These are phyloP conservation scores for Emydocephalus ijimae DNA, from an alignment of 2,113 vertebrate species.

Conservation along the genomic window DNA sequence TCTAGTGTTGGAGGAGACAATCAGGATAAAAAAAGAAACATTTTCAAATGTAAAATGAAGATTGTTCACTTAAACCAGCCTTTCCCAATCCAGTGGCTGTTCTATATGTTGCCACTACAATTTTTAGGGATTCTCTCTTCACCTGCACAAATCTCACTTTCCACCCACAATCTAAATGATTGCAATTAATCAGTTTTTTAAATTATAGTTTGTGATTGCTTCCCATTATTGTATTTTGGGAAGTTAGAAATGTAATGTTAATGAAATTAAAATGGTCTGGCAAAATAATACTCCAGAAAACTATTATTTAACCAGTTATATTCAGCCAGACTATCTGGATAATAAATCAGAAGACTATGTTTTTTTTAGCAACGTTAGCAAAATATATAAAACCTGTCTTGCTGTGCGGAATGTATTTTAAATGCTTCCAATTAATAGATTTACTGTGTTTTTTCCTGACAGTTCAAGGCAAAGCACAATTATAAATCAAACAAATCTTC, in stretches of 20 bases:
- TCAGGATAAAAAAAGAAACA: not conserved
- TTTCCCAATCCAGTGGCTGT: not conserved
- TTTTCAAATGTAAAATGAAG: not conserved
- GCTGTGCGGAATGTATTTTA: not conserved
- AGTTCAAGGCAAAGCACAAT: not conserved
- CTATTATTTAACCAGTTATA: not conserved
- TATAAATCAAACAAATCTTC: not conserved
- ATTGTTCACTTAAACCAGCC: not conserved
- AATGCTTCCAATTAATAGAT: not conserved
- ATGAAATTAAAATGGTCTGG: slow-evolving; percentile 1
- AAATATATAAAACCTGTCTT: not conserved
- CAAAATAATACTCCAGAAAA: not conserved
- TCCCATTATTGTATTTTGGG: not conserved
- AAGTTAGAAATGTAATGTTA: not conserved
- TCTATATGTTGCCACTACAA: not conserved
- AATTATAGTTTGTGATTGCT: not conserved
- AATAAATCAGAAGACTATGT: not conserved
- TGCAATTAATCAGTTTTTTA: not conserved
- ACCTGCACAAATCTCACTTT: not conserved
- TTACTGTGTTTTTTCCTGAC: not conserved
- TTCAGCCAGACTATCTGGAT: not conserved
- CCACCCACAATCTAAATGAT: not conserved
- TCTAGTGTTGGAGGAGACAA: not conserved
- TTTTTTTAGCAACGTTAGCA: not conserved
- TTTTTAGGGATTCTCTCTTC: not conserved